These are phyloP conservation scores for Holocentrus rufus DNA, from an alignment of 2,797 vertebrate species.

Conservation along the genomic window DNA sequence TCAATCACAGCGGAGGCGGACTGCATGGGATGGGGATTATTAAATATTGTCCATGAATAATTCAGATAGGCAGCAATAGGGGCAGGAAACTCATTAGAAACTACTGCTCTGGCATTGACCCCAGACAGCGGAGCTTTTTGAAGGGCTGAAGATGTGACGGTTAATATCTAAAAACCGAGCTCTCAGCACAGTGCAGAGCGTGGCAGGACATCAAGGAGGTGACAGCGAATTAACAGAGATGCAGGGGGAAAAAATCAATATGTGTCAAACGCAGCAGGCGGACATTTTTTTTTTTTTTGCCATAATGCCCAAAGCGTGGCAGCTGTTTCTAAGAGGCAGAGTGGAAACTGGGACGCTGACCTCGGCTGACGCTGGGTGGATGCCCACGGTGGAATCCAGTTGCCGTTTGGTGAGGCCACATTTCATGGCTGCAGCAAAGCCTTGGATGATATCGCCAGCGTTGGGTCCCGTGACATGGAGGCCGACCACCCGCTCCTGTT, in stretches of 20 bases:
- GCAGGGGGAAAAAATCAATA: background rate
- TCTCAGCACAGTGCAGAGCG: slow-evolving; percentile 16
- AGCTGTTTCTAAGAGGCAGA: background rate
- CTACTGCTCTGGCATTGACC: slow-evolving; percentile 45
- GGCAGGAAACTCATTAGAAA: slow-evolving; percentile 56
- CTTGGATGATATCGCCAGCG: slow-evolving; percentile 87
- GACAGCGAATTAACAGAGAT: slow-evolving; percentile 11
- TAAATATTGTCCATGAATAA: slow-evolving; percentile 64
- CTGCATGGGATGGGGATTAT: slow-evolving; percentile 31
- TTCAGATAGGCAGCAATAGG: slow-evolving; percentile 52
- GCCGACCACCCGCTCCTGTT: slow-evolving; percentile 85
- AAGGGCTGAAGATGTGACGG: slow-evolving; percentile 18
- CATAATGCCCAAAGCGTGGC: background rate
- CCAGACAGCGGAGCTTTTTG: slow-evolving; percentile 34
- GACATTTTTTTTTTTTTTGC: background rate
- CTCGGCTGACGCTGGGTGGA: slow-evolving; percentile 87
- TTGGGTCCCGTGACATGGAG: slow-evolving; percentile 87
- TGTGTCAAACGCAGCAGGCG: slow-evolving; percentile 11
- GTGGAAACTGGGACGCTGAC: slow-evolving; percentile 58
- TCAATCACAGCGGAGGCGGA: slow-evolving; percentile 17
- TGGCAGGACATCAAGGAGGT: slow-evolving; percentile 3
- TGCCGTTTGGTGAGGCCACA: slow-evolving; percentile 86
- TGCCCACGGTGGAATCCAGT: slow-evolving; percentile 83
- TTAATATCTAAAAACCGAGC: slow-evolving; percentile 33
- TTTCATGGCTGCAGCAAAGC: slow-evolving; percentile 84